Base-by-base conservation (phyloP, 2,888 invertebrate species). In the Sinhomidia bicolor region DNA sequence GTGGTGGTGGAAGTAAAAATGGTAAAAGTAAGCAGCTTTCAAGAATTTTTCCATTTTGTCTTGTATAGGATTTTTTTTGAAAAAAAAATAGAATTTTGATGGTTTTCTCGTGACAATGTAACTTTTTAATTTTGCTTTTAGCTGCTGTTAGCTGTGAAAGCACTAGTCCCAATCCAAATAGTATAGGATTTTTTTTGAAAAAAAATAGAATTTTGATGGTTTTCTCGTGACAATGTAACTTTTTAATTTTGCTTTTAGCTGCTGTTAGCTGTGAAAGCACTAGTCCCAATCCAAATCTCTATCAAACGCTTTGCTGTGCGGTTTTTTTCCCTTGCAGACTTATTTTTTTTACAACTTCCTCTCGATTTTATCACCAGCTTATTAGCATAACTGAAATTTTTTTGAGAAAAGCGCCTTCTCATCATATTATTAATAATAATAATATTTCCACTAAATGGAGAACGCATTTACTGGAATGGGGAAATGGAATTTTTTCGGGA, bases 371-470 rank as follows among this genome's bases (percentile, higher is more conserved):
- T 57, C 57, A 23, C 12, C 23, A 10, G n/a, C 57, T 57, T 57
- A 57, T 57, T 57, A 57, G 57, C 57, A 57, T 57, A 57, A 57
- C 57, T 14, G 23, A 57, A 23, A 23, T 23, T 57, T 57, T 23
- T 57, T 57, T 57, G 23, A 1, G 23, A 57, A 57, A 57, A 57
- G 14, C 23, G 5, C 57, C 23, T 57, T 57, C 23, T 12, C 23
- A 1, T 23, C 23, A 12, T 57, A 23, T 20, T 47, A 36, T 17
- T 3, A 17, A n/a, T n/a, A n/a, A n/a, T n/a, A n/a, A n/a, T n/a
- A n/a, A n/a, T n/a, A n/a, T 54, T 54, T 54, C 54, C n/a, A 54
- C 54, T 54, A 54, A 54, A n/a, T 54, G n/a, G n/a, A 36, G 54
- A 36, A 36, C 54, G 54, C 17, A 54, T 54, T 57, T 20, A 57